Conservation (phyloP, 2,888 invertebrate genomes). For the Amblyjoppa fuscipennis region DNA sequence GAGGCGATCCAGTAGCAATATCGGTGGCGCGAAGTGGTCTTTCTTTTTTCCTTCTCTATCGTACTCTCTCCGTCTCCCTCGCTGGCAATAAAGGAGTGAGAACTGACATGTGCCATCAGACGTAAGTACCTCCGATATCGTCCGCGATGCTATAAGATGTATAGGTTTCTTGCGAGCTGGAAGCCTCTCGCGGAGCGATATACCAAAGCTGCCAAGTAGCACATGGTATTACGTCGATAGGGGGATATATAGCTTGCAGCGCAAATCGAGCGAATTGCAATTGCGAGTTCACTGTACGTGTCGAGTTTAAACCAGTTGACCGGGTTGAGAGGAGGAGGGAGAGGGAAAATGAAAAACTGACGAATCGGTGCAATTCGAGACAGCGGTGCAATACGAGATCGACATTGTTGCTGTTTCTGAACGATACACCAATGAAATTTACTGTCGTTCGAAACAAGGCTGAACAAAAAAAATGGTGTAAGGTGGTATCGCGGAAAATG, state of each 20-base stretch:
- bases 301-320: conserved; percentile 22
- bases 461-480: neutral
- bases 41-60: conserved; percentile 25
- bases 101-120: conserved; percentile 54
- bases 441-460: neutral
- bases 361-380: conserved; percentile 11
- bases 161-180: conserved; percentile 17
- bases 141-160: conserved; percentile 36
- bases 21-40: conserved; percentile 50
- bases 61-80: neutral
- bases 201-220: conserved; percentile 38
- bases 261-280: conserved; percentile 56
- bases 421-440: neutral
- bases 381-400: neutral
- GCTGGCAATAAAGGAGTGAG: conserved; percentile 56
- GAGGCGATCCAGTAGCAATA: conserved; percentile 64
- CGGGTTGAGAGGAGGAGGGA: neutral
- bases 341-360: conserved; percentile 29
- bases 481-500: neutral
- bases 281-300: conserved; percentile 44
- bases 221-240: conserved; percentile 33
- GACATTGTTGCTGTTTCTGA: neutral
- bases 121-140: conserved; percentile 58
- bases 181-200: conserved; percentile 27
- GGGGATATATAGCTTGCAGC: conserved; percentile 28